These are phyloP conservation scores for Sebastes ruberrimus DNA, from an alignment of 2,797 vertebrate species.

Conservation along the genomic window DNA sequence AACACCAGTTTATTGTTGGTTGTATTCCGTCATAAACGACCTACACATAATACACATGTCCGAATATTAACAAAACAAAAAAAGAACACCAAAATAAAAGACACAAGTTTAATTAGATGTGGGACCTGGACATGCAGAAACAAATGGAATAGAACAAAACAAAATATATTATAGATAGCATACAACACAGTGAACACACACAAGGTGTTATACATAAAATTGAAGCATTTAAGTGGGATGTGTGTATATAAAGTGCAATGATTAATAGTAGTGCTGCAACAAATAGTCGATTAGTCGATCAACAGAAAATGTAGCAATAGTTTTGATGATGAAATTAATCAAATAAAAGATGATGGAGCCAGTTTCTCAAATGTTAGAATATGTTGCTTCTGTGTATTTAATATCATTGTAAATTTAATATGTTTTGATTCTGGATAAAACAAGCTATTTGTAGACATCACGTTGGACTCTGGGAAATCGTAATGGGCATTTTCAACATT, in stretches of 20 bases:
- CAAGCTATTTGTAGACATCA: not conserved
- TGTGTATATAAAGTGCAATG: not conserved
- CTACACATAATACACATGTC: not conserved
- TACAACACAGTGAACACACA: not conserved
- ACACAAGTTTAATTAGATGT: not conserved
- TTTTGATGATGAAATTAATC: not conserved
- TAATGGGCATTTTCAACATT: not conserved
- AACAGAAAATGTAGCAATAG: not conserved
- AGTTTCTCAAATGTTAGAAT: not conserved
- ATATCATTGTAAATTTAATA: not conserved
- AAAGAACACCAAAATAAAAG: not conserved
- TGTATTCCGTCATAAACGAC: not conserved
- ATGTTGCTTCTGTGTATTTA: not conserved
- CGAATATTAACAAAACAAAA: not conserved
- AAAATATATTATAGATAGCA: not conserved
- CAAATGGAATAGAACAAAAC: not conserved
- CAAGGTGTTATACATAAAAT: not conserved
- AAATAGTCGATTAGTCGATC: not conserved
- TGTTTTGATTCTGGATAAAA: not conserved
- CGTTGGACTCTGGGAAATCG: not conserved
- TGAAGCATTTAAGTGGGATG: not conserved
- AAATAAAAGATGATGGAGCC: not conserved
- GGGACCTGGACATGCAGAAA: not conserved
- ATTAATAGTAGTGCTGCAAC: not conserved
- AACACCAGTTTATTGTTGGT: not conserved